A percentile compares a stretch with the other conserved stretches of the same genome.
phyloP scores from a whole-genome alignment of 92 coral and sea anemone species.

The Zoanthus sociatus region DNA sequence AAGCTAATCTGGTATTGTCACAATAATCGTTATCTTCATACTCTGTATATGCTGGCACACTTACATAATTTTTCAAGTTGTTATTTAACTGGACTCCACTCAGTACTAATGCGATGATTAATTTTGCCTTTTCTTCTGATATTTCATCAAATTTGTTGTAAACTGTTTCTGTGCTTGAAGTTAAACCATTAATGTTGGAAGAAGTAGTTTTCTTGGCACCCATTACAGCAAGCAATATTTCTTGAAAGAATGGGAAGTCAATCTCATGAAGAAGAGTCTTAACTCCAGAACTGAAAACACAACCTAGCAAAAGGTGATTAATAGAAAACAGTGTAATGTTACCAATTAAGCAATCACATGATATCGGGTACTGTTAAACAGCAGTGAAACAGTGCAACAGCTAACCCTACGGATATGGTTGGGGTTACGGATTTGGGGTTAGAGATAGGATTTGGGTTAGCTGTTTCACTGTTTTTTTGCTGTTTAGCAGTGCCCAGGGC shows the following conservation, averaged over 20 bases:
- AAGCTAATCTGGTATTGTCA: too few species aligned
- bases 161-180: not conserved
- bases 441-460: too few species aligned
- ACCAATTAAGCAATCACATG: too few species aligned
- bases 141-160: conserved; percentile 27
- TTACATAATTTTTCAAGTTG: conserved; percentile 28
- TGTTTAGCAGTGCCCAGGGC: too few species aligned
- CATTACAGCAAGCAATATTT: not conserved
- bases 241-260: conserved; percentile 7
- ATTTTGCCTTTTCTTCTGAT: conserved; percentile 35
- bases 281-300: not conserved
- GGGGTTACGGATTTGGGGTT: too few species aligned
- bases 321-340: too few species aligned
- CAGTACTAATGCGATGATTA: conserved; percentile 51
- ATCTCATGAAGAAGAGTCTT: conserved; percentile 37
- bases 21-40: too few species aligned
- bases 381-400: too few species aligned
- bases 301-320: not conserved
- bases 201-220: not conserved
- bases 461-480: too few species aligned
- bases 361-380: too few species aligned
- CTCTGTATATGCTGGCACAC: not conserved
- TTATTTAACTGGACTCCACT: conserved; percentile 50
- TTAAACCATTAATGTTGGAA: not conserved
- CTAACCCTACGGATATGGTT: too few species aligned